phyloP scores from a whole-genome alignment of 2,113 vertebrate species.

The Ifrita kowaldi region DNA sequence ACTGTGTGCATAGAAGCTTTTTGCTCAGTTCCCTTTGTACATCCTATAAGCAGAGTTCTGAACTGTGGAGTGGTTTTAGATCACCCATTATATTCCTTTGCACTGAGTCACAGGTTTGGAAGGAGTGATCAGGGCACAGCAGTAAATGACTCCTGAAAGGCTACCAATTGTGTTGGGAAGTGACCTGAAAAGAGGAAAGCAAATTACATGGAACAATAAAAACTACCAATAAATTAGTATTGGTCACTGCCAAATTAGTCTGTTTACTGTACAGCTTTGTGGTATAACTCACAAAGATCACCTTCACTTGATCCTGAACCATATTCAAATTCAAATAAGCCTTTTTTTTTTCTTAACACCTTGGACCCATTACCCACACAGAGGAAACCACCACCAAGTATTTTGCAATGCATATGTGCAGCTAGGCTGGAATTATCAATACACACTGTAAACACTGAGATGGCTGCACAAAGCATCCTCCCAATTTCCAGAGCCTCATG shows the following conservation, averaged over 20 bases:
- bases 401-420: background rate
- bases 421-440: background rate
- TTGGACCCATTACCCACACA: background rate
- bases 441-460: background rate
- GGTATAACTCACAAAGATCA: background rate
- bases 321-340: background rate
- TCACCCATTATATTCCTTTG: background rate
- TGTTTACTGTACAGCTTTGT: background rate
- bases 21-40: background rate
- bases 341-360: background rate
- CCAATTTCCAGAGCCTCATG: background rate
- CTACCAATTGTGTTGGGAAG: background rate
- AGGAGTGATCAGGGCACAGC: background rate
- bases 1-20: background rate
- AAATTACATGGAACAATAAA: background rate
- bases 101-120: background rate
- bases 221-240: background rate
- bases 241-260: background rate
- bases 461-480: background rate
- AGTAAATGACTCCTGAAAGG: background rate
- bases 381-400: background rate
- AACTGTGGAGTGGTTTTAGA: background rate
- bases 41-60: background rate
- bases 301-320: background rate
- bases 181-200: background rate